A percentile compares a stretch with the other conserved stretches of the same genome.
phyloP scores from a whole-genome alignment of 2,113 vertebrate species.

The Cebidichthys violaceus region DNA sequence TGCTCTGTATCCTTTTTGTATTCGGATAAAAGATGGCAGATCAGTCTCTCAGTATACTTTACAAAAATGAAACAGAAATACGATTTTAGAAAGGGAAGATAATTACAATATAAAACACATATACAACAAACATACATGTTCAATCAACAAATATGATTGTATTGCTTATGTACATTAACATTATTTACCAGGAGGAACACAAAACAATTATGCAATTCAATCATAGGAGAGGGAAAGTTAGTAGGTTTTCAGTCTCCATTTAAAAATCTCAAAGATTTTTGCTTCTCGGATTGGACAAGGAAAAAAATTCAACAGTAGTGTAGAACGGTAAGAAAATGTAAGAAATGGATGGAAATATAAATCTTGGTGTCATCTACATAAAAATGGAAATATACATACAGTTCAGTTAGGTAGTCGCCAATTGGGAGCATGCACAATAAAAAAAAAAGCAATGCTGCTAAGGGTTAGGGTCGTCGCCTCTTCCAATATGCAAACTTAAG shows the following conservation, averaged over 20 bases:
- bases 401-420: no score
- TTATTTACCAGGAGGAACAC: neutral
- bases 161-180: neutral
- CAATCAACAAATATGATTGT: neutral
- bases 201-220: no score
- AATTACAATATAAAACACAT: no score
- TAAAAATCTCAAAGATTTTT: no score
- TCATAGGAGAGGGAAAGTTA: no score
- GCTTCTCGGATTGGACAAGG: no score
- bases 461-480: neutral
- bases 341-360: neutral
- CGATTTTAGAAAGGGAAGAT: neutral
- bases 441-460: neutral
- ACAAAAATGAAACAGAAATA: neutral
- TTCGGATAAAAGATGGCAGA: neutral
- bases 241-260: no score
- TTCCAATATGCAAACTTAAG: neutral
- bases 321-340: neutral
- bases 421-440: neutral
- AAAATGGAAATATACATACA: neutral
- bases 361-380: slow-evolving; percentile 11
- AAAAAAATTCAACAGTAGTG: no score
- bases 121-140: neutral
- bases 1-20: neutral
- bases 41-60: neutral